Evolutionary conservation across 2,113 vertebrate species (phyloP), one percentile per base, ranked within the genome.

Genomic region (Dromiciops gliroides): DNA sequence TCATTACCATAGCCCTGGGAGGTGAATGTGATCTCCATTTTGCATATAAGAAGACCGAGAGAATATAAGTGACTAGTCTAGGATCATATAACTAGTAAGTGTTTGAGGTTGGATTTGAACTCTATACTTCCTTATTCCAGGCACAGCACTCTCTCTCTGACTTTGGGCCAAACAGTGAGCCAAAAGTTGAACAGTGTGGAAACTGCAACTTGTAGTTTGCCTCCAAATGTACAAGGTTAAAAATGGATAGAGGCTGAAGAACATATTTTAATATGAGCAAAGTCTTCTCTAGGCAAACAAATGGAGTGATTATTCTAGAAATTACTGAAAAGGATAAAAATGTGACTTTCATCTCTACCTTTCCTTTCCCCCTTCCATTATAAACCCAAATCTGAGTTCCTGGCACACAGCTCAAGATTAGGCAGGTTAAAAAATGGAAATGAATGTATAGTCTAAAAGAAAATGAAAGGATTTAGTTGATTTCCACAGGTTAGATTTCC

Each of bases 401-500:
- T 93, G 92, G 89, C 47, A 91, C n/a, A 91, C 52, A 96, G 48
- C 1, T 75, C 92, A 48, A 23, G 47, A 48, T 92, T 60, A 97
- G 95, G 11, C 47, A 49, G 94, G 50, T 89, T 67, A 95, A 96
- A 90, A 48, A 93, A 95, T 48, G 50, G 3, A 97, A 96, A 95
- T 47, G 22, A 95, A 89, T 51, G 92, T 48, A 14, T 26, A 92
- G 93, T 96, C 96, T 75, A 60, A 97, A 28, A 93, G 60, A 93
- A 95, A 96, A 67, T n/a, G 48, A 95, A 97, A 96, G 93, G 50
- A 92, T 97, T 96, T 67, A 25, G 90, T 96, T 97, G 91, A 97
- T 97, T 98, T 98, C 92, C 56, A 53, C 67, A 83, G 90, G 96
- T 96, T 96, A 97, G 95, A 96, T 97, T 98, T 97, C 94, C 95